These are phyloP conservation scores for Anaspis maculata DNA, from an alignment of 2,888 invertebrate genomes.

Conservation along the genomic window DNA sequence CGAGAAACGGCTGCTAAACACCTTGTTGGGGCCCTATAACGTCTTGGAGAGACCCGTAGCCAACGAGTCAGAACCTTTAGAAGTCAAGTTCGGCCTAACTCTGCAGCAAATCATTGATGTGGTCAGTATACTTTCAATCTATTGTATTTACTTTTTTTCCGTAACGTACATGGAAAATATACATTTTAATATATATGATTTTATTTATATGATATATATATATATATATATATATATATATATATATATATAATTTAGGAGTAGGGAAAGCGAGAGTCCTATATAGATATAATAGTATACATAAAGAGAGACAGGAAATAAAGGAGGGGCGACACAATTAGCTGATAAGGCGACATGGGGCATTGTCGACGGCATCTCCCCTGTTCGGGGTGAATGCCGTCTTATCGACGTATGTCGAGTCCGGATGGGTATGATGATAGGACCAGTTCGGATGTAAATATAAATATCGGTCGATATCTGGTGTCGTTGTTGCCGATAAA, in stretches of 20 bases:
- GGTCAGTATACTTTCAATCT: constrained; percentile 60
- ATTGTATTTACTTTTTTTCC: constrained; percentile 6
- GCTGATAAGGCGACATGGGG: constrained; percentile 14
- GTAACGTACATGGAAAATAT: too few relatives aligned
- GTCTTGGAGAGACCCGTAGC: constrained; percentile 84
- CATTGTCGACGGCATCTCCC: constrained; percentile 11
- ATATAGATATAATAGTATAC: too few relatives aligned
- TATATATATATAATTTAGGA: too few relatives aligned
- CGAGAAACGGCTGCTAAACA: constrained; percentile 79
- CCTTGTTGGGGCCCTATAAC: constrained; percentile 76
- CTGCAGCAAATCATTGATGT: constrained; percentile 91
- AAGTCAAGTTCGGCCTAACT: constrained; percentile 86
- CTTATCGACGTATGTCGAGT: constrained; percentile 15
- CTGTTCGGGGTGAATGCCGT: constrained; percentile 13
- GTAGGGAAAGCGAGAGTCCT: too few relatives aligned
- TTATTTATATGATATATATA: too few relatives aligned
- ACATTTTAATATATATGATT: too few relatives aligned
- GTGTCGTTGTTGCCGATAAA: constrained; percentile 10
- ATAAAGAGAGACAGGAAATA: constrained; percentile 14
- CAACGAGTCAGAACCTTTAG: constrained; percentile 83
- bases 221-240: too few relatives aligned
- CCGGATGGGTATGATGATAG: constrained; percentile 14
- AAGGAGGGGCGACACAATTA: constrained; percentile 16
- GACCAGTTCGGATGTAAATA: constrained; percentile 14
- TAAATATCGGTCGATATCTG: constrained; percentile 13